Conservation (phyloP, 2,888 invertebrate genomes). For the Cryptophagus acutangulus region DNA sequence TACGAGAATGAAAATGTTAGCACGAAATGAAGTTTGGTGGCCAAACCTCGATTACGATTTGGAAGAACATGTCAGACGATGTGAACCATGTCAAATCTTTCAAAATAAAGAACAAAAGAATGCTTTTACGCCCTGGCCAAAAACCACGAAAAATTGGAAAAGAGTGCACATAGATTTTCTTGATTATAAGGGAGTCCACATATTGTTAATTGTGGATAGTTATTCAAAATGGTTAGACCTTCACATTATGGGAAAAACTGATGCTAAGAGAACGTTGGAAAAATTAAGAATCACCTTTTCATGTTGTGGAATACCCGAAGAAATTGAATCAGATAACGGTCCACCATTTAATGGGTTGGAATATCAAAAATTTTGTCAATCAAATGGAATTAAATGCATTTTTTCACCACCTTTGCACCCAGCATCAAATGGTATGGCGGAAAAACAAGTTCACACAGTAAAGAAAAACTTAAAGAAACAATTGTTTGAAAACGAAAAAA, state of each 20-base stretch:
- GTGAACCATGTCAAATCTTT: constrained; percentile 20
- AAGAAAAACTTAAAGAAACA: constrained; percentile 21
- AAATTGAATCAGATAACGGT: constrained; percentile 26
- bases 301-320: constrained; percentile 22
- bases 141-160: constrained; percentile 16
- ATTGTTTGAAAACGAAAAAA: constrained; percentile 7
- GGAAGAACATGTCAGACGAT: constrained; percentile 19
- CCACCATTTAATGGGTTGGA: constrained; percentile 23
- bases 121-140: constrained; percentile 17
- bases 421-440: constrained; percentile 24
- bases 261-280: constrained; percentile 16
- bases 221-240: no score
- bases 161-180: constrained; percentile 20
- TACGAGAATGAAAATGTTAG: constrained; percentile 23
- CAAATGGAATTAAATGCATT: constrained; percentile 25
- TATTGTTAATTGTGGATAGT: constrained; percentile 24
- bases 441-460: constrained; percentile 24
- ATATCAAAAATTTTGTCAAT: constrained; percentile 24
- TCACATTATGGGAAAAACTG: no score
- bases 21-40: constrained; percentile 24
- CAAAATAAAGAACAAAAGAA: constrained; percentile 19
- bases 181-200: not conserved
- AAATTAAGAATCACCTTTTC: constrained; percentile 22
- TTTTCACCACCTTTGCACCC: constrained; percentile 26
- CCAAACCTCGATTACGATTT: constrained; percentile 19